Percentiles rank a stretch among this genome's conserved stretches.
Evolutionary conservation across 2,797 vertebrate species (phyloP).

Genomic region (Platyrinchus mystaceus): DNA sequence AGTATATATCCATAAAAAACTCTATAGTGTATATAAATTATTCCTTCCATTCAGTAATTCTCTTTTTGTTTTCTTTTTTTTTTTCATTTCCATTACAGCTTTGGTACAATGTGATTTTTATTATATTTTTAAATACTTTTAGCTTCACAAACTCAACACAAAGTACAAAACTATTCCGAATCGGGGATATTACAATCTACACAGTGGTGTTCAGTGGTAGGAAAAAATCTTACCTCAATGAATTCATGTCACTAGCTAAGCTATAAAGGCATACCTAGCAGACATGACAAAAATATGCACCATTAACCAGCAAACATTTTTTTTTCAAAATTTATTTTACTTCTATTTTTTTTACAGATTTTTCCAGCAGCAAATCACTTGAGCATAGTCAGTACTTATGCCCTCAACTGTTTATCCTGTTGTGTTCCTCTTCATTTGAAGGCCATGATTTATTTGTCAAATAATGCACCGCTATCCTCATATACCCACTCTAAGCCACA

Average conservation of each 20-base stretch:
- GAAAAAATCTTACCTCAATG: slow-evolving; percentile 85
- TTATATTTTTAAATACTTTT: slow-evolving; percentile 82
- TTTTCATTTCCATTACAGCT: slow-evolving; percentile 81
- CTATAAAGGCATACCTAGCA: slow-evolving; percentile 80
- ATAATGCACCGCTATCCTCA: slow-evolving; percentile 39
- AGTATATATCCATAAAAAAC: slow-evolving; percentile 93
- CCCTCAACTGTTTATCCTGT: slow-evolving; percentile 39
- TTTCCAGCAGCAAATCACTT: slow-evolving; percentile 74
- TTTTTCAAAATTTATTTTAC: slow-evolving; percentile 57
- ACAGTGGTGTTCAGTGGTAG: slow-evolving; percentile 86
- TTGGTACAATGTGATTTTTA: slow-evolving; percentile 88
- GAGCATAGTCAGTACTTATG: slow-evolving; percentile 51
- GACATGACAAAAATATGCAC: slow-evolving; percentile 84
- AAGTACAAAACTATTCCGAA: slow-evolving; percentile 86
- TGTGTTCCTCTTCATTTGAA: slow-evolving; percentile 64
- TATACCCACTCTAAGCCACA: not conserved
- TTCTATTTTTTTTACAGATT: slow-evolving; percentile 72
- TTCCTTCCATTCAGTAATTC: slow-evolving; percentile 88
- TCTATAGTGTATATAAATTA: slow-evolving; percentile 94
- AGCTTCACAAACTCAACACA: slow-evolving; percentile 86
- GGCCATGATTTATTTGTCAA: slow-evolving; percentile 65
- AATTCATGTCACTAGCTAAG: slow-evolving; percentile 85
- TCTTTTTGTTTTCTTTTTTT: slow-evolving; percentile 52
- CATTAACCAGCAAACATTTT: slow-evolving; percentile 81
- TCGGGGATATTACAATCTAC: slow-evolving; percentile 80